These are phyloP conservation scores for Paralichthys olivaceus DNA, from an alignment of 2,113 vertebrate species.

Conservation along the genomic window DNA sequence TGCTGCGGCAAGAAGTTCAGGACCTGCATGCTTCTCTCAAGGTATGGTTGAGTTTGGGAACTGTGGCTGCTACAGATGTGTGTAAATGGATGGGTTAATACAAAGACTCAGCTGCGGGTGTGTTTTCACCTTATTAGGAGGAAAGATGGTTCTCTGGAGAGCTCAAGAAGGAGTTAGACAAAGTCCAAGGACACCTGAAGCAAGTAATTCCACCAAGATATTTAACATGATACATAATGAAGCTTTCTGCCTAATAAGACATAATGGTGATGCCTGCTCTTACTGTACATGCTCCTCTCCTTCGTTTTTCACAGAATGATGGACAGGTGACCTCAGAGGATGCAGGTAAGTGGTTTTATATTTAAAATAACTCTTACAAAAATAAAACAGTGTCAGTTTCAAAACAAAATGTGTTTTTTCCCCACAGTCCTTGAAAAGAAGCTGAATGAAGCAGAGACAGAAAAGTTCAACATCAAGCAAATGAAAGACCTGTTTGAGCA, in stretches of 20 bases:
- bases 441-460: conserved; percentile 92
- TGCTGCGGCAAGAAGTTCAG: conserved; percentile 94
- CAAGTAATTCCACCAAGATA: conserved; percentile 96
- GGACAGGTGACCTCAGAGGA: conserved; percentile 84
- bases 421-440: conserved; percentile 89
- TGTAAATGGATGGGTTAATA: background rate
- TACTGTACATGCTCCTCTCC: conserved; percentile 53
- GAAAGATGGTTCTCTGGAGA: conserved; percentile 98
- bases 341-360: conserved; percentile 81
- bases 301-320: conserved; percentile 84
- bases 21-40: conserved; percentile 95
- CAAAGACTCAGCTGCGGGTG: conserved; percentile 3
- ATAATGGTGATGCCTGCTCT: conserved; percentile 23
- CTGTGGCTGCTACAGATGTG: background rate
- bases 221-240: conserved; percentile 64
- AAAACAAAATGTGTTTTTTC: conserved; percentile 35
- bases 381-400: conserved; percentile 4
- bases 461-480: conserved; percentile 98
- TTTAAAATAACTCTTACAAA: background rate
- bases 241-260: background rate
- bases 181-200: conserved; percentile 96
- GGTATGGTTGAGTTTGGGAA: conserved; percentile 75
- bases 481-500: conserved; percentile 99
- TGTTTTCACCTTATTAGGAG: conserved; percentile 83
- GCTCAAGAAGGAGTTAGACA: conserved; percentile 98